phyloP scores from a whole-genome alignment of 2,888 invertebrate genomes.

The Pachymerium ferrugineum region DNA sequence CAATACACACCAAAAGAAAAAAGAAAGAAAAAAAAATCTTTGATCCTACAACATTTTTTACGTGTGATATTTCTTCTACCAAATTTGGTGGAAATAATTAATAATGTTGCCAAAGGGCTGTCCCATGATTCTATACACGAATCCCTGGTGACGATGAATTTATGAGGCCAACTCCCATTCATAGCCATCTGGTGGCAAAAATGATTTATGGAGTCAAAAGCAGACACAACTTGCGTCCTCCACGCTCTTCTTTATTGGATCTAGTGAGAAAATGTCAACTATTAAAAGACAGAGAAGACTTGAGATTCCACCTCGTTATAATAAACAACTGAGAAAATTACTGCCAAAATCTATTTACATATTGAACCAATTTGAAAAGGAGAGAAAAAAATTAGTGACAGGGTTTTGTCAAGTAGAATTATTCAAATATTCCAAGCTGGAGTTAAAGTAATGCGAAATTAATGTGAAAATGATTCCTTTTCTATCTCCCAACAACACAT shows the following conservation, averaged over 20 bases:
- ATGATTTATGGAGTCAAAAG: neutral
- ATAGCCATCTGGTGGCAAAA: slow-evolving; percentile 13
- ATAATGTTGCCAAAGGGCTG: neutral
- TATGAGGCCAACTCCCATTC: slow-evolving; percentile 13
- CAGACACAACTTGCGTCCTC: slow-evolving; percentile 13
- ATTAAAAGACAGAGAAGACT: neutral
- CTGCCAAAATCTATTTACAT: too few relatives aligned
- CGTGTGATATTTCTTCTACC: neutral
- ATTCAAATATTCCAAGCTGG: too few relatives aligned
- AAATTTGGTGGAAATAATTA: neutral
- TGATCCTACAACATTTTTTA: too few relatives aligned
- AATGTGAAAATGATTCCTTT: neutral
- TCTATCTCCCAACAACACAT: neutral
- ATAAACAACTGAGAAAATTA: too few relatives aligned
- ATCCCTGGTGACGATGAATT: neutral
- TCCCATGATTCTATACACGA: neutral
- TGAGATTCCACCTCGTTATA: neutral
- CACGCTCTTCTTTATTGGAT: neutral
- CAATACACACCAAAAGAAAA: too few relatives aligned
- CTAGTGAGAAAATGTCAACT: neutral
- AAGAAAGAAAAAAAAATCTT: too few relatives aligned
- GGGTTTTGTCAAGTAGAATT: too few relatives aligned
- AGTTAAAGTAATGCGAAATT: too few relatives aligned
- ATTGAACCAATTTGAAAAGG: too few relatives aligned
- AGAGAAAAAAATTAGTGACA: too few relatives aligned